phyloP scores from a whole-genome alignment of 2,797 vertebrate genomes.

The Microctenopoma stevenorrisi region DNA sequence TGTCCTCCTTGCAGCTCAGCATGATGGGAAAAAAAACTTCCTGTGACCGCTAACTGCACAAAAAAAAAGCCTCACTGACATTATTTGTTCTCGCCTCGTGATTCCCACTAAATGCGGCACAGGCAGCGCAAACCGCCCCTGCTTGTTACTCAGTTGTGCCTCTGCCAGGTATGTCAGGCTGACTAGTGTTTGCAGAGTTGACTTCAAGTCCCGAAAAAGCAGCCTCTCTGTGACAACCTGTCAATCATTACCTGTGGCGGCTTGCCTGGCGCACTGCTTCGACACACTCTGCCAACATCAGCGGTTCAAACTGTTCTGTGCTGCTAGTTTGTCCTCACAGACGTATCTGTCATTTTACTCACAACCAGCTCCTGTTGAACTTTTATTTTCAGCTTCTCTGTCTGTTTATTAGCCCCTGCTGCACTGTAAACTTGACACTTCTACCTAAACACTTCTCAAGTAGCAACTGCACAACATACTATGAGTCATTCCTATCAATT shows the following conservation, averaged over 20 bases:
- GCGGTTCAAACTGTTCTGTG: conserved; percentile 42
- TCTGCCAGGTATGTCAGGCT: conserved; percentile 65
- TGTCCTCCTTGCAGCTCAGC: conserved; percentile 54
- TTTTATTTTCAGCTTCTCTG: conserved; percentile 43
- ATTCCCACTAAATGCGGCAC: conserved; percentile 54
- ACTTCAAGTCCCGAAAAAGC: conserved; percentile 60
- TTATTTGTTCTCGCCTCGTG: conserved; percentile 52
- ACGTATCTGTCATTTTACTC: conserved; percentile 48
- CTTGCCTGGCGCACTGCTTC: conserved; percentile 35
- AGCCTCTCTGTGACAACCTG: conserved; percentile 54
- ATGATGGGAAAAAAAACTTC: conserved; percentile 53
- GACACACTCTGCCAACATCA: conserved; percentile 42
- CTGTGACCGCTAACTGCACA: conserved; percentile 53
- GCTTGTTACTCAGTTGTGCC: conserved; percentile 68
- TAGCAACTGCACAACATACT: not conserved
- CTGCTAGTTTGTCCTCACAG: conserved; percentile 42
- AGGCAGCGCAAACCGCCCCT: conserved; percentile 55
- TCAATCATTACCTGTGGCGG: conserved; percentile 64
- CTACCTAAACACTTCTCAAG: conserved; percentile 14
- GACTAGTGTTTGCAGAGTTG: conserved; percentile 52
- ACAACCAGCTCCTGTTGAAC: conserved; percentile 34
- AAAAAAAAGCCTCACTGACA: conserved; percentile 34
- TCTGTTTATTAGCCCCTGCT: conserved; percentile 50
- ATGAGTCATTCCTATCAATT: conserved; percentile 41
- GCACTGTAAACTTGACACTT: conserved; percentile 12